These are phyloP conservation scores for Myotis lucifugus DNA, from an alignment of 2,113 vertebrate species.

Conservation along the genomic window DNA sequence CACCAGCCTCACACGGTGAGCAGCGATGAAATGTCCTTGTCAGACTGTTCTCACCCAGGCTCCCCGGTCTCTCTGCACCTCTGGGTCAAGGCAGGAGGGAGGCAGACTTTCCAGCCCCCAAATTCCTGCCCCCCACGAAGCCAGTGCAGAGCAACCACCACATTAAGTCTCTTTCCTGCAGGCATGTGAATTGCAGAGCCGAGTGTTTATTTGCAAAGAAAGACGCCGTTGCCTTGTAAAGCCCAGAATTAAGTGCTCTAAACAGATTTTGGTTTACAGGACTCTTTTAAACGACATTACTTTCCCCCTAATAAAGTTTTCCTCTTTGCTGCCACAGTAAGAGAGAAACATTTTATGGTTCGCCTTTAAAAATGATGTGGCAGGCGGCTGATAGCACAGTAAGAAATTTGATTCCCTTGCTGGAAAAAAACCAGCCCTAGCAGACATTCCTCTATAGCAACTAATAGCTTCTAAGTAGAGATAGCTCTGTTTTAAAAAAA, in stretches of 20 bases:
- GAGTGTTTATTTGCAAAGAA: conserved; percentile 74
- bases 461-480: conserved; percentile 54
- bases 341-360: conserved; percentile 83
- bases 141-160: background rate
- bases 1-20: background rate
- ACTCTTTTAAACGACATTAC: conserved; percentile 79
- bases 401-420: conserved; percentile 85
- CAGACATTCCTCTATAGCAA: conserved; percentile 34
- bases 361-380: conserved; percentile 82
- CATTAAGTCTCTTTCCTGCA: background rate
- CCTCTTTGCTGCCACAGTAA: conserved; percentile 67
- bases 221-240: conserved; percentile 58
- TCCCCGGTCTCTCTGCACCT: background rate
- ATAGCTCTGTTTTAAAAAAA: conserved; percentile 5
- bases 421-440: conserved; percentile 77
- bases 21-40: background rate
- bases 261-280: conserved; percentile 81
- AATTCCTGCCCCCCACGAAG: background rate
- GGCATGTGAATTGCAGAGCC: background rate
- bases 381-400: conserved; percentile 78
- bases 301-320: conserved; percentile 84
- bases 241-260: conserved; percentile 69
- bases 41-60: too few relatives aligned
- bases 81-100: background rate
- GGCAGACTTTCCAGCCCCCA: background rate